Percentiles rank a stretch among this genome's conserved stretches.
These are phyloP conservation scores for Mycetomoellerius zeteki DNA, from an alignment of 1,140 invertebrate species.

Conservation along the genomic window DNA sequence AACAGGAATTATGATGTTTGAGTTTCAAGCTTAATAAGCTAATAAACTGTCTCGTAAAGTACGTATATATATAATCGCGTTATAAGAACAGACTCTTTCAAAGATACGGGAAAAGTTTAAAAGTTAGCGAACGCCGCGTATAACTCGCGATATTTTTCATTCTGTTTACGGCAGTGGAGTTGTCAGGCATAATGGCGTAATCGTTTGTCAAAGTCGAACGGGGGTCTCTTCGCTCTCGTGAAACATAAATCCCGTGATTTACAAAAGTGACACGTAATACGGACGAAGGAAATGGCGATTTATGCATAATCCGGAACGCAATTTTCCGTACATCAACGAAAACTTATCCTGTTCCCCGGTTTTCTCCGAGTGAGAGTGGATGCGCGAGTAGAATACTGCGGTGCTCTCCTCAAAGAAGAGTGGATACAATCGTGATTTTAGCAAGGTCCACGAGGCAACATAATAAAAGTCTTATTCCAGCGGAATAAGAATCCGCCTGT, in stretches of 20 bases:
- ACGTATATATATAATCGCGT: constrained; percentile 11
- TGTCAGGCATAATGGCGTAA: constrained; percentile 61
- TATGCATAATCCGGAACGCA: constrained; percentile 76
- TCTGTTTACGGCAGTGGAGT: constrained; percentile 57
- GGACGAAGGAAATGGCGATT: constrained; percentile 68
- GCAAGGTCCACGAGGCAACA: constrained; percentile 69
- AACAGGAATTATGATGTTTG: constrained; percentile 27
- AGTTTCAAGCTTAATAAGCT: constrained; percentile 37
- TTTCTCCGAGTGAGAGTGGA: not conserved
- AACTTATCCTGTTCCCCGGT: constrained; percentile 42
- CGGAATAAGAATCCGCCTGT: constrained; percentile 64
- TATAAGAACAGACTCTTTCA: constrained; percentile 6
- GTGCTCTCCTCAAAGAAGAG: constrained; percentile 22
- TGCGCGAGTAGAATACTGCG: not conserved
- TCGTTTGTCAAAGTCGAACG: constrained; percentile 61
- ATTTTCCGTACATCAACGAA: constrained; percentile 61
- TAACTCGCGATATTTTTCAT: constrained; percentile 59
- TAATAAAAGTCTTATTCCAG: constrained; percentile 77
- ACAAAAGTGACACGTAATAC: constrained; percentile 70
- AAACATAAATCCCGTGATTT: constrained; percentile 62
- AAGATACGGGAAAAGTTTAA: constrained; percentile 37
- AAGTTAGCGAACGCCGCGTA: constrained; percentile 35
- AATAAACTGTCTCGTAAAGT: constrained; percentile 6
- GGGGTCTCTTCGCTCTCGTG: constrained; percentile 30
- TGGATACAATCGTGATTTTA: constrained; percentile 73